These are phyloP conservation scores for Zophobas atratus DNA, from an alignment of 1,140 invertebrate species.

Conservation along the genomic window DNA sequence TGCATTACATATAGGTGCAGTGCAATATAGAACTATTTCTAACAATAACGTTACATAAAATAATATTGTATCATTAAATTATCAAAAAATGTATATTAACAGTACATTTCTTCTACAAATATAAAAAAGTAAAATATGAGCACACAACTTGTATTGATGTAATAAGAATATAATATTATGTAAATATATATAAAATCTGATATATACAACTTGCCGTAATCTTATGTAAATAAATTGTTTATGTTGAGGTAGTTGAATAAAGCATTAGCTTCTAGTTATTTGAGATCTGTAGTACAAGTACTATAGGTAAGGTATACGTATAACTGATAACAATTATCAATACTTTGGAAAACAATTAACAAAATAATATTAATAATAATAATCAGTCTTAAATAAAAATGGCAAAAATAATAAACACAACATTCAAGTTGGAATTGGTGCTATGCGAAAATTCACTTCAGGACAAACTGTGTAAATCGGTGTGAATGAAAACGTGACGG, in stretches of 20 bases:
- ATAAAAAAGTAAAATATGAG: conserved; percentile 60
- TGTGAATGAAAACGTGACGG: conserved; percentile 29
- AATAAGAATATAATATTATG: conserved; percentile 57
- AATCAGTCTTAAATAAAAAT: conserved; percentile 65
- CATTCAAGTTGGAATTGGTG: conserved; percentile 32
- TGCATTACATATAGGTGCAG: conserved; percentile 63
- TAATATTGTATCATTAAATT: conserved; percentile 61
- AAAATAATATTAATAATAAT: conserved; percentile 52
- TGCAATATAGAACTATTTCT: conserved; percentile 63
- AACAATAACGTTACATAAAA: conserved; percentile 63
- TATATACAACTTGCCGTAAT: conserved; percentile 56
- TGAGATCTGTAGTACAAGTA: conserved; percentile 45
- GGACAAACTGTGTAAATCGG: conserved; percentile 24
- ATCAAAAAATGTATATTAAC: conserved; percentile 59
- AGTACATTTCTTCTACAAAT: conserved; percentile 56
- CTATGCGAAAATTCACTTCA: conserved; percentile 22
- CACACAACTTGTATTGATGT: conserved; percentile 54
- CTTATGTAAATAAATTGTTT: conserved; percentile 57
- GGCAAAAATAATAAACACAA: conserved; percentile 59
- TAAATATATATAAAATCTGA: conserved; percentile 60
- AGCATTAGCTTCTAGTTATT: conserved; percentile 50
- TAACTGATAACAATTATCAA: conserved; percentile 50
- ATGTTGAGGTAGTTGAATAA: conserved; percentile 55
- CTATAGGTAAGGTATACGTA: neutral
- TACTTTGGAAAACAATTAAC: conserved; percentile 60